A percentile compares a stretch with the other conserved stretches of the same genome.
Conservation (phyloP, 2,113 vertebrate species). For the Passer domesticus region DNA sequence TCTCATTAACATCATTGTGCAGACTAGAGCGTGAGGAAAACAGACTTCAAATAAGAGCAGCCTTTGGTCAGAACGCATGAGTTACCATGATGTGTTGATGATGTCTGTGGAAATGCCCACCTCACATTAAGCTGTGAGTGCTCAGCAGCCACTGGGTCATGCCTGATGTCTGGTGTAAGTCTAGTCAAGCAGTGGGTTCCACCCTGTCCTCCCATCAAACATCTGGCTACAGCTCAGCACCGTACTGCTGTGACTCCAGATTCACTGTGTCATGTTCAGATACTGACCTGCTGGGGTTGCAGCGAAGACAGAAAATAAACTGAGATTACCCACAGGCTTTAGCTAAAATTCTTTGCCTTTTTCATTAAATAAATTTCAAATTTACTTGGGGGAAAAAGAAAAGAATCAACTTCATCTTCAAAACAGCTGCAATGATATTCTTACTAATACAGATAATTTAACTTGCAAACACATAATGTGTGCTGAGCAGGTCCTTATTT, state of each 20-base stretch:
- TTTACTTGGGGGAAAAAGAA: not conserved
- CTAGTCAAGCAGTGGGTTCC: not conserved
- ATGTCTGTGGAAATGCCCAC: not conserved
- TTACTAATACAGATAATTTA: not conserved
- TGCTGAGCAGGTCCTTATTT: not conserved
- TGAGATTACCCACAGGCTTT: not conserved
- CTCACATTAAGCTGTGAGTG: not conserved
- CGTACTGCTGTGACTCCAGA: fast-evolving
- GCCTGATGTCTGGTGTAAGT: not conserved
- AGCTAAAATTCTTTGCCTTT: not conserved
- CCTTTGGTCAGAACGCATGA: not conserved
- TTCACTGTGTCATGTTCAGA: not conserved
- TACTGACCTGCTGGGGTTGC: not conserved
- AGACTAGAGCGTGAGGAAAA: not conserved
- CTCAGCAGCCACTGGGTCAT: fast-evolving
- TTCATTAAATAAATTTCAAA: not conserved
- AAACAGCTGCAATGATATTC: not conserved
- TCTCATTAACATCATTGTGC: not conserved
- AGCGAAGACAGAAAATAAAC: not conserved
- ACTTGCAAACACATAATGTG: not conserved
- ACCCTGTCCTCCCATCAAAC: not conserved
- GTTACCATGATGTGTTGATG: not conserved
- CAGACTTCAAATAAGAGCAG: not conserved
- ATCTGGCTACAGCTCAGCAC: not conserved
- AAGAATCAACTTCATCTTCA: not conserved